phyloP scores from a whole-genome alignment of 2,888 invertebrate genomes.

The Deroplatys truncata region DNA sequence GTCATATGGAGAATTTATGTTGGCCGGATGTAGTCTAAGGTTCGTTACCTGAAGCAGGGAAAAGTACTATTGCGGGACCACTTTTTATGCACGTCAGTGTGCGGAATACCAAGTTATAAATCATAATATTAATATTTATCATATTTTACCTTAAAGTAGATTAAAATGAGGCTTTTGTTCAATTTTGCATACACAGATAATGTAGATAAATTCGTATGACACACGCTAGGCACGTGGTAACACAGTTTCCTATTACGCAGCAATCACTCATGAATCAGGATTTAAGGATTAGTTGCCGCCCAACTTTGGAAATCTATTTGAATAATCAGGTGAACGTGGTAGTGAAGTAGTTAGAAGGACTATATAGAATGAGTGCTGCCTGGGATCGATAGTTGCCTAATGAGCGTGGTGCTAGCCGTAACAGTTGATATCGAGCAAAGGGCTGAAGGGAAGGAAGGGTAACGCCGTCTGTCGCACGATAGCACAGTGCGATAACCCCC shows the following conservation, averaged over 20 bases:
- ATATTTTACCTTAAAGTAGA: too few relatives aligned
- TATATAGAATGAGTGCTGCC: neutral
- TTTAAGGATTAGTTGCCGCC: neutral
- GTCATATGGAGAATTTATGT: too few relatives aligned
- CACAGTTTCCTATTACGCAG: neutral
- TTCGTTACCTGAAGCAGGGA: too few relatives aligned
- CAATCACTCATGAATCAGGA: neutral
- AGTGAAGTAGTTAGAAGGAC: neutral
- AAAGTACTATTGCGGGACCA: too few relatives aligned
- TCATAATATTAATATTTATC: too few relatives aligned
- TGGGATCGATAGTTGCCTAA: conserved; percentile 6
- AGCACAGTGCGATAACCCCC: neutral
- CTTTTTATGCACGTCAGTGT: too few relatives aligned
- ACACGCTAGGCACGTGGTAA: too few relatives aligned
- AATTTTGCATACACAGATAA: too few relatives aligned
- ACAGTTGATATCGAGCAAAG: neutral
- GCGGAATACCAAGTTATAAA: too few relatives aligned
- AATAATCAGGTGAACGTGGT: neutral
- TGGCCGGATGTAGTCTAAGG: too few relatives aligned
- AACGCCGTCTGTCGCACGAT: conserved; percentile 4
- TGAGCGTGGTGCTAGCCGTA: conserved; percentile 9
- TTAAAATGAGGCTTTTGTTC: too few relatives aligned
- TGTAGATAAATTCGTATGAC: too few relatives aligned
- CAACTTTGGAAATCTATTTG: neutral
- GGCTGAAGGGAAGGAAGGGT: neutral